These are phyloP conservation scores for Drosophila yakuba DNA, from an alignment of 1,140 invertebrate species.

Conservation along the genomic window DNA sequence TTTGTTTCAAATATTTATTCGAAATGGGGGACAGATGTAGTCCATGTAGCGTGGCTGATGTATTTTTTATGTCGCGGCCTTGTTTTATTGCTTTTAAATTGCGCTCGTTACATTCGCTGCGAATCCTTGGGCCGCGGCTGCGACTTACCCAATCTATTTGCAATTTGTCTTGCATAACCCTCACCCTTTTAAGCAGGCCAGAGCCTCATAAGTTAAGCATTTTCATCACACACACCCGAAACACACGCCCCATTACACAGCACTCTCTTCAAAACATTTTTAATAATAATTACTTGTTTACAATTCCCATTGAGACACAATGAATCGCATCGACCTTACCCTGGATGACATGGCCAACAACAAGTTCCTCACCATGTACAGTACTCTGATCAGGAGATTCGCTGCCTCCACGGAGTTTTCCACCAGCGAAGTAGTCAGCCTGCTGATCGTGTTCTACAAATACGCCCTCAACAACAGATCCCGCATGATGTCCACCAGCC, in stretches of 20 bases:
- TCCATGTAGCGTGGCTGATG: slow-evolving; percentile 57
- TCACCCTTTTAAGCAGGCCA: slow-evolving; percentile 36
- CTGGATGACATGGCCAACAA: slow-evolving; percentile 79
- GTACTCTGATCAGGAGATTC: slow-evolving; percentile 52
- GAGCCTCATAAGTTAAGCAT: slow-evolving; percentile 26
- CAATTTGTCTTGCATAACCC: slow-evolving; percentile 36
- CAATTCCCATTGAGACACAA: slow-evolving; percentile 5
- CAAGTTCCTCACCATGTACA: slow-evolving; percentile 67
- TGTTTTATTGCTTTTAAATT: slow-evolving; percentile 78
- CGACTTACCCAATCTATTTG: slow-evolving; percentile 50
- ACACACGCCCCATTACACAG: too few species aligned
- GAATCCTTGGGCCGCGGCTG: slow-evolving; percentile 1
- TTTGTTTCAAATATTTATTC: slow-evolving; percentile 75
- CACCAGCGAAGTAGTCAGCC: slow-evolving; percentile 59
- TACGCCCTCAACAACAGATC: slow-evolving; percentile 68
- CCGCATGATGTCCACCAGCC: slow-evolving; percentile 69
- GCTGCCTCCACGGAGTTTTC: slow-evolving; percentile 50
- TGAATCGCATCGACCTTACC: slow-evolving; percentile 76
- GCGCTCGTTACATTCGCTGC: slow-evolving; percentile 60
- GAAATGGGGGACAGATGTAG: slow-evolving; percentile 47
- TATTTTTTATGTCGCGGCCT: slow-evolving; percentile 74
- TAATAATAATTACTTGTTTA: too few species aligned
- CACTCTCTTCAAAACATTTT: slow-evolving; percentile 1
- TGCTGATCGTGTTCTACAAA: slow-evolving; percentile 79
- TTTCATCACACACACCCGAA: slow-evolving; percentile 13